phyloP scores from a whole-genome alignment of 2,888 invertebrate species.

The Bombyx huttoni region DNA sequence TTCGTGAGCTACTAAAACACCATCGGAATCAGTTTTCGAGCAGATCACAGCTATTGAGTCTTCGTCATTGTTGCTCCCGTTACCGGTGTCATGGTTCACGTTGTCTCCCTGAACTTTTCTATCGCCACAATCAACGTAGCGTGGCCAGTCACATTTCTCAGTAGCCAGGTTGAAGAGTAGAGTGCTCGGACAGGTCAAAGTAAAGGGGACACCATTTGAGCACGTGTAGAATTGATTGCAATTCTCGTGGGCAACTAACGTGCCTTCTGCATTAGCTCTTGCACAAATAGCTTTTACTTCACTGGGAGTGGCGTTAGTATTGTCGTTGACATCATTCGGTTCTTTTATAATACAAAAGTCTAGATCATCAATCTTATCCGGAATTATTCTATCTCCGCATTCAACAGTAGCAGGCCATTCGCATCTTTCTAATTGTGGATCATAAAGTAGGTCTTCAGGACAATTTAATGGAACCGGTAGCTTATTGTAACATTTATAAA shows the following conservation, averaged over 20 bases:
- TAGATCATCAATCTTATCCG: slow-evolving; percentile 8
- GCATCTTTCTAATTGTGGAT: slow-evolving; percentile 17
- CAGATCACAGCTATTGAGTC: slow-evolving; percentile 21
- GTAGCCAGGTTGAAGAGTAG: slow-evolving; percentile 18
- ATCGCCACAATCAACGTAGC: slow-evolving; percentile 18
- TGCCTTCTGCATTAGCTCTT: slow-evolving; percentile 14
- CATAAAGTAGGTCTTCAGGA: slow-evolving; percentile 14
- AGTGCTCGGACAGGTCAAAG: slow-evolving; percentile 10
- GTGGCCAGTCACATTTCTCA: slow-evolving; percentile 22
- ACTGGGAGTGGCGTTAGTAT: slow-evolving; percentile 4
- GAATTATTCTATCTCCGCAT: slow-evolving; percentile 17
- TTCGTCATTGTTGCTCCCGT: slow-evolving; percentile 1
- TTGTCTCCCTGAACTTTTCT: background rate
- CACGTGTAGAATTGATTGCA: slow-evolving; percentile 30
- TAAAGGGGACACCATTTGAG: slow-evolving; percentile 14
- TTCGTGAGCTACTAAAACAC: slow-evolving; percentile 13
- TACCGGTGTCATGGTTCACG: slow-evolving; percentile 1
- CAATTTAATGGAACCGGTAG: slow-evolving; percentile 15
- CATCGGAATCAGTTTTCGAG: slow-evolving; percentile 10
- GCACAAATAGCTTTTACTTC: slow-evolving; percentile 22
- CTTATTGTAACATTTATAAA: slow-evolving; percentile 22
- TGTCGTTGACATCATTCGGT: background rate
- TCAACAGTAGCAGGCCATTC: slow-evolving; percentile 24
- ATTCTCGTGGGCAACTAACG: slow-evolving; percentile 24
- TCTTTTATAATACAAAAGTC: background rate